Evolutionary conservation across 1,140 invertebrate genomes (phyloP).

Genomic region (Lithobius niger): DNA sequence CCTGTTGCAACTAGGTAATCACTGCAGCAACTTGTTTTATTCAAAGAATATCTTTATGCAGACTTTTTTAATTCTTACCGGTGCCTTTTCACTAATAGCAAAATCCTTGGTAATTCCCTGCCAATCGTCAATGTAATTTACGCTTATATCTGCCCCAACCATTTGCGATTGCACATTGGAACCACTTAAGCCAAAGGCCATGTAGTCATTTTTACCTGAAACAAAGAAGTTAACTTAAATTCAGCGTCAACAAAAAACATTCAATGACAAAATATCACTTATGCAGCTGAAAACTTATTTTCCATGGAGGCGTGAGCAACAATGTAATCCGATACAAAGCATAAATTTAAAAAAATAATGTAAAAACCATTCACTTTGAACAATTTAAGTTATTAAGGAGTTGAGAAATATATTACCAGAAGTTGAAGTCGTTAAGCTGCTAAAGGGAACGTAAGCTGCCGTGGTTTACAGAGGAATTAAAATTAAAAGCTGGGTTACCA

Average conservation of each 20-base stretch:
- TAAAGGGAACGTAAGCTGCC: no score
- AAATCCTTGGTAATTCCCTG: constrained; percentile 64
- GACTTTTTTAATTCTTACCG: no score
- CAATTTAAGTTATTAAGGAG: neutral
- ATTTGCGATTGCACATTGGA: constrained; percentile 53
- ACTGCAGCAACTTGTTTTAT: no score
- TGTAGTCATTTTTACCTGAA: constrained; percentile 58
- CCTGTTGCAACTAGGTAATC: no score
- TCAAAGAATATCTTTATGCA: no score
- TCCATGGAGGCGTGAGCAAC: neutral
- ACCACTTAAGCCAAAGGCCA: constrained; percentile 76
- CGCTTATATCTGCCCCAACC: constrained; percentile 68
- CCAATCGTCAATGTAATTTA: constrained; percentile 57
- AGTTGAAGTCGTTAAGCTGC: no score
- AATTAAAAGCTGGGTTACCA: no score
- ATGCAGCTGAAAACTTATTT: neutral
- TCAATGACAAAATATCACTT: neutral
- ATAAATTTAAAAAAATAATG: neutral
- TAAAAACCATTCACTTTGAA: neutral
- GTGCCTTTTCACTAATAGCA: constrained; percentile 66
- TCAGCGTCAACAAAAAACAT: no score
- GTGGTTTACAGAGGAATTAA: no score
- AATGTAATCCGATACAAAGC: neutral
- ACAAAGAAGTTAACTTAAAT: constrained; percentile 19
- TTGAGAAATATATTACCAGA: no score